Percentiles rank a stretch among this genome's conserved stretches.
phyloP scores from a whole-genome alignment of 2,797 vertebrate species.

The Carduelis carduelis region DNA sequence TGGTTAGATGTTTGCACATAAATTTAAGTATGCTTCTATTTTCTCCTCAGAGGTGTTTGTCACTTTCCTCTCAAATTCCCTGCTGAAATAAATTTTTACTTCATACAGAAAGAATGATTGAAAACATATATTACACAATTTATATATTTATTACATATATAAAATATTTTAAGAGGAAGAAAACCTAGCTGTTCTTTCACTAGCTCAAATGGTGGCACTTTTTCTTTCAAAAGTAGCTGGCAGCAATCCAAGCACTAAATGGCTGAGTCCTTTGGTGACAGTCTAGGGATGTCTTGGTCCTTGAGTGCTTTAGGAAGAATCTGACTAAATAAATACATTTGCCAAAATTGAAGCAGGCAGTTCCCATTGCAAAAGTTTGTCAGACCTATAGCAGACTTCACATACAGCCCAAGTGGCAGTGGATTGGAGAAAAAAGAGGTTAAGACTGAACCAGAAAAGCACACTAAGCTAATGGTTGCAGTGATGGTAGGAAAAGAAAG shows the following conservation, averaged over 20 bases:
- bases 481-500: background rate
- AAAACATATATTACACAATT: background rate
- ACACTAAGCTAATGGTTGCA: background rate
- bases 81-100: background rate
- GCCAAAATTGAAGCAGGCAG: background rate
- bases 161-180: background rate
- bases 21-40: background rate
- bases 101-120: background rate
- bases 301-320: background rate
- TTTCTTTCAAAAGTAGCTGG: background rate
- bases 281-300: background rate
- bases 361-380: background rate
- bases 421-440: background rate
- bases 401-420: background rate
- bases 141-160: background rate
- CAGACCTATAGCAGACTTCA: background rate
- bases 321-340: background rate
- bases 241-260: background rate
- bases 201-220: background rate
- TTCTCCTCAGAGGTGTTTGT: background rate
- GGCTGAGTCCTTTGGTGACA: background rate
- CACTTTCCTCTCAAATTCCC: background rate
- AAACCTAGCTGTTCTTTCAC: background rate
- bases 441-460: background rate
- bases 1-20: background rate